Conservation (phyloP, 35 echinoderm and acorn worm species). For the Hemicentrotus pulcherrimus region DNA sequence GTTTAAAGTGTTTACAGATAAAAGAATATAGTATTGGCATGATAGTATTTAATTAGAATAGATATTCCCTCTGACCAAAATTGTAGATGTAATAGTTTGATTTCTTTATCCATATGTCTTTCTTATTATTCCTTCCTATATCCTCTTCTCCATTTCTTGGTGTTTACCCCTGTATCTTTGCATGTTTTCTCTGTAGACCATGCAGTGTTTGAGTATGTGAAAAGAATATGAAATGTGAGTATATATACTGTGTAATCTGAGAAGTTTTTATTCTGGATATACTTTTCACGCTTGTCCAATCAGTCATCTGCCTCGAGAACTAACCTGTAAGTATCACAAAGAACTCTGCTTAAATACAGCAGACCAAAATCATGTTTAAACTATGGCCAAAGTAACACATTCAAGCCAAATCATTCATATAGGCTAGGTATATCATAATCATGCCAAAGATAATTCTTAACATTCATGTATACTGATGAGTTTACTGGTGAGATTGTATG, state of each 20-base stretch:
- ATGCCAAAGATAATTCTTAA: not conserved
- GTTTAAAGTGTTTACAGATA: conserved; percentile 37
- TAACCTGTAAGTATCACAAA: no score
- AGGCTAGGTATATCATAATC: not conserved
- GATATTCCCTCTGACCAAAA: not conserved
- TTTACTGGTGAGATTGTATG: no score
- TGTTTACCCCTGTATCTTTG: not conserved
- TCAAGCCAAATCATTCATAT: not conserved
- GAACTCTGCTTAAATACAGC: not conserved
- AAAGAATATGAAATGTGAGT: not conserved
- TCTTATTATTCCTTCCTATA: not conserved
- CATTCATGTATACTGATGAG: no score
- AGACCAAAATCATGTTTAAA: not conserved
- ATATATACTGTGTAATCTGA: not conserved
- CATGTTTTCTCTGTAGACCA: not conserved
- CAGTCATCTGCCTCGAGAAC: no score
- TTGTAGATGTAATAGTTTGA: not conserved
- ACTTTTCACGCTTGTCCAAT: no score
- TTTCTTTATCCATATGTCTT: not conserved
- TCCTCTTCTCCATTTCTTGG: not conserved
- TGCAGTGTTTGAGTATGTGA: not conserved
- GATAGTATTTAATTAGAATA: not conserved
- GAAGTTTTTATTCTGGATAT: not conserved
- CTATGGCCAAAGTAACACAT: not conserved
- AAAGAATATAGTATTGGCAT: not conserved